These are phyloP conservation scores for Melierax canorus DNA, from an alignment of 2,113 vertebrate genomes.

Conservation along the genomic window DNA sequence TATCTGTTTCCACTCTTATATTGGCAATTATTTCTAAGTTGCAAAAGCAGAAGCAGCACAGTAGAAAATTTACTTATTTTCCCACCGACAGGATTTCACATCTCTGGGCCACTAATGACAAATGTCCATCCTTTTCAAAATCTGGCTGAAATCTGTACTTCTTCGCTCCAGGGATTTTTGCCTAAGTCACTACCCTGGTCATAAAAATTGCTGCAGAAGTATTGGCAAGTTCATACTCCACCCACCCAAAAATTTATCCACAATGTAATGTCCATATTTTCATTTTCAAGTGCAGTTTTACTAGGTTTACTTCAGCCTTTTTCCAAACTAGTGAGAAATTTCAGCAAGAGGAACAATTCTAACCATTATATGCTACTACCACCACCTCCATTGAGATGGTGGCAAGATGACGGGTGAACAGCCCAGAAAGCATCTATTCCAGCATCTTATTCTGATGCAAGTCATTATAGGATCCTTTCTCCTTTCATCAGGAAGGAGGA, in stretches of 20 bases:
- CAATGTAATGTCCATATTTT: neutral
- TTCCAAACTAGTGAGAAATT: neutral
- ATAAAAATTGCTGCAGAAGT: neutral
- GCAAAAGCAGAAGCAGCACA: neutral
- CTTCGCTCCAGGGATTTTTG: neutral
- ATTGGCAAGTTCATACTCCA: neutral
- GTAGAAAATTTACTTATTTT: neutral
- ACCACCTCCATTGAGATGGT: neutral
- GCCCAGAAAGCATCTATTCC: neutral
- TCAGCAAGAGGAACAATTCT: neutral
- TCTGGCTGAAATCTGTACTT: neutral
- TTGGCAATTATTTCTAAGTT: neutral
- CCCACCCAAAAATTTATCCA: neutral
- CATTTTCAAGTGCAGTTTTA: neutral
- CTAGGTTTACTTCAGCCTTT: neutral
- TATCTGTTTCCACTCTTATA: neutral
- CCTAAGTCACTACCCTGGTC: neutral
- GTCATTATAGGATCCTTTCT: neutral
- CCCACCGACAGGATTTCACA: neutral
- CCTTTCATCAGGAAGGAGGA: neutral
- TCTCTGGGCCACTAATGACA: neutral
- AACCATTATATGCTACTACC: neutral
- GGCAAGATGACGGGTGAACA: neutral
- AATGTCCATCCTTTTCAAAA: neutral
- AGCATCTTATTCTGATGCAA: neutral